Evolutionary conservation across 2,888 invertebrate genomes (phyloP), one percentile per base, ranked within the genome.

Genomic region (Tiliacea aurago): DNA sequence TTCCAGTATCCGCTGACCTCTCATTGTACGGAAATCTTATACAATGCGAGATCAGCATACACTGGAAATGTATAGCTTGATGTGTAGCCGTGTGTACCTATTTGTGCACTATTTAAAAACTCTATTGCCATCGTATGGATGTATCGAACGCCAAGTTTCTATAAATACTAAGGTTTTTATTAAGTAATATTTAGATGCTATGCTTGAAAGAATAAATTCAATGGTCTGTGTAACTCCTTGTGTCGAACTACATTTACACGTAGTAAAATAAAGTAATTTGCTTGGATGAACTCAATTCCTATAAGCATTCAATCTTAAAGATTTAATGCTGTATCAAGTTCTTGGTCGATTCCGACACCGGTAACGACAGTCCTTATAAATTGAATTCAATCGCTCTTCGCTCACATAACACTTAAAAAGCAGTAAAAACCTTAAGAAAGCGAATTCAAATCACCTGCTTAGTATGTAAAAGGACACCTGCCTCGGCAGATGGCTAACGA

Each of bases 371-470:
- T 43, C 74, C 51, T 63, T 69, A 78, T 66, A 64, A 64, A 86
- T 75, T 67, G n/a, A 76, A 67, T 76, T 72, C 45, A 84, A 81
- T 81, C 74, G 74, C 81, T 77, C 70, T 76, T 74, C 64, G 70
- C 58, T 73, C 63, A 78, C 59, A 81, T 78, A 72, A 80, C 68
- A 76, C 73, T 83, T 83, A 78, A 87, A 87, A 87, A 76, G 74
- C 75, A 72, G 77, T 76, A 79, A 80, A 88, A 76, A 41, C 28
- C 37, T 37, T 85, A 86, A 90, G 90, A 91, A 91, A 90, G 91
- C 91, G 91, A 92, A 93, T 93, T 91, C 87, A 93, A 94, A 94
- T 93, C 95, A 96, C 95, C 95, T 96, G 96, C 93, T 95, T 93
- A 91, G 89, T 93, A 94, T 94, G 93, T 93, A 94, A 92, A 92